Base-by-base conservation (phyloP, 2,888 invertebrate genomes). In the Acrobasis consociella region DNA sequence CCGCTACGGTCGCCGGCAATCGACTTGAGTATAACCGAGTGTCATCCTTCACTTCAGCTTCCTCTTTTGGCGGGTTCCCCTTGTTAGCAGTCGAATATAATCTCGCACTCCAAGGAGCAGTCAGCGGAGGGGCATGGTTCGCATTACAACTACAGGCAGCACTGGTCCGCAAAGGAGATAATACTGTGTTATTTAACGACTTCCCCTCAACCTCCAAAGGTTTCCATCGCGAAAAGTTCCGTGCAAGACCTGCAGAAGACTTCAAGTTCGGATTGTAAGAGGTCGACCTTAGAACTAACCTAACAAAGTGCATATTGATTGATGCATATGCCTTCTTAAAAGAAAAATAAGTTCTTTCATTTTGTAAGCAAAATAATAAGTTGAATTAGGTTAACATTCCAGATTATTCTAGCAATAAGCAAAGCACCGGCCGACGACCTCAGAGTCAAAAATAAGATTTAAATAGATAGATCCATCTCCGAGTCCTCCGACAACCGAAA, bases 1-100 rank as follows among this genome's bases (percentile, higher is more conserved):
- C 97, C 15, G 97, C 96, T 56, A 98, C 96, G 0, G 98, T 96
- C 0, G 98, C 97, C 58, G 98, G 97, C 67, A 97, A 80, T 69
- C 94, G 94, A 61, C 93, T 93, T 64, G 91, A 89, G 68, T 89
- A 91, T 68, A 92, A 69, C n/a, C 89, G 89, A 1, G 88, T 79
- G 53, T 90, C 91, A n/a, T 89, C 89, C 58, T 86, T 89, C 2
- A 72, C 67, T 42, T 86, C 84, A 0, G 83, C 69, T 8, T 87
- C 89, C 37, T 91, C 91, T 13, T 91, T 90, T 0, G 87, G 82
- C 1, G 86, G 85, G 31, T 90, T 88, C 73, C 75, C 82, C 64
- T 89, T 90, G 65, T 81, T 87, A 1, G 75, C 80, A 16, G 84
- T 86, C 0, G 90, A 85, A 74, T 75, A 91, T 67, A 78, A 82